Conservation (phyloP, 2,113 vertebrate genomes). For the Prochilodus magdalenae region DNA sequence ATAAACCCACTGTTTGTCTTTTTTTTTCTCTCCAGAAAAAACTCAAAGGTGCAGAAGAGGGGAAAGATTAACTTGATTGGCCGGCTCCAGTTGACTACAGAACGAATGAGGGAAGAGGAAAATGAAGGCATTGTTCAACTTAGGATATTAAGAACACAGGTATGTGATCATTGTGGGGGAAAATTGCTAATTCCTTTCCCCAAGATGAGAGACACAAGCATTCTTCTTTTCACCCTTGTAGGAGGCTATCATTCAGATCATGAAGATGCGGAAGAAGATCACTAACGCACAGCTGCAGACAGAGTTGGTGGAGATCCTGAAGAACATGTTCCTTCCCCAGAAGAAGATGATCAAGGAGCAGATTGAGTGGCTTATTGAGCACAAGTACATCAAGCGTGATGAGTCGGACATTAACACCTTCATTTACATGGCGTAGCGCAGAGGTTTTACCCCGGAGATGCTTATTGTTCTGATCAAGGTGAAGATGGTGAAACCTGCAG, state of each 20-base stretch:
- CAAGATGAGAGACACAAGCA: slow-evolving; percentile 36
- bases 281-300: slow-evolving; percentile 99
- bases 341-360: slow-evolving; percentile 99
- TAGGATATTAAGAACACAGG: slow-evolving; percentile 98
- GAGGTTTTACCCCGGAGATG: slow-evolving; percentile 25
- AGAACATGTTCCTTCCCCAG: slow-evolving; percentile 99
- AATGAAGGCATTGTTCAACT: slow-evolving; percentile 99
- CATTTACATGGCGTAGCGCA: slow-evolving; percentile 93
- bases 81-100: slow-evolving; percentile 95
- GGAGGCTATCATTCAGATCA: slow-evolving; percentile 99
- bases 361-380: slow-evolving; percentile 99
- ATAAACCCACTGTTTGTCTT: not conserved
- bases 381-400: slow-evolving; percentile 98
- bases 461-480: slow-evolving; percentile 42
- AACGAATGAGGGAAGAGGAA: slow-evolving; percentile 98
- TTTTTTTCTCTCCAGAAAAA: slow-evolving; percentile 84
- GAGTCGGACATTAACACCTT: slow-evolving; percentile 98
- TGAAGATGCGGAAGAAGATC: slow-evolving; percentile 99
- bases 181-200: not conserved
- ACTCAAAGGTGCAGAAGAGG: slow-evolving; percentile 97
- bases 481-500: slow-evolving; percentile 30
- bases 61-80: slow-evolving; percentile 99
- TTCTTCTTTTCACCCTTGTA: slow-evolving; percentile 56
- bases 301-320: slow-evolving; percentile 99
- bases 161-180: slow-evolving; percentile 70